Evolutionary conservation across 2,888 invertebrate species (phyloP), one percentile per base, ranked within the genome.

Genomic region (Tupiocoris notatus): DNA sequence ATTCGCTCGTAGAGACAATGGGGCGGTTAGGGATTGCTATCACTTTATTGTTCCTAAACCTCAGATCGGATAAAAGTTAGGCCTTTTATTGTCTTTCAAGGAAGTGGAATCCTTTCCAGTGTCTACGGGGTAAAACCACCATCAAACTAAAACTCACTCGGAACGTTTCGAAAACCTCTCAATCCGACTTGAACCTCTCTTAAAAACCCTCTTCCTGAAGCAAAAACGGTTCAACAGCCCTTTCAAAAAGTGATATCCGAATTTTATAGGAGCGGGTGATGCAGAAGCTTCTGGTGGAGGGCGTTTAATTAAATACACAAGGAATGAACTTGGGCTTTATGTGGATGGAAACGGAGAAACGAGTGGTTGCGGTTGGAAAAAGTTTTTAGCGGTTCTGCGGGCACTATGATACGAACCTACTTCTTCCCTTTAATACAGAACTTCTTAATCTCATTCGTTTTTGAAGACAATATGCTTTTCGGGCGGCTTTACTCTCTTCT

Each of bases 361-460:
- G 56, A 56, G n/a, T 17, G 68, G 68, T 7, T 21, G 58, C 17
- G 63, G 63, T 63, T 68, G 56, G 68, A 58, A 24, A 68, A 67
- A 68, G n/a, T 68, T 68, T 58, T 23, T 2, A 17, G 68, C 39
- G 66, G 18, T 58, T 68, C 24, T 58, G 57, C 58, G 68, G 68
- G 58, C 24, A 67, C 67, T 56, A 20, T 56, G 67, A 56, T 21
- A 20, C 67, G 2, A 21, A 56, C 16, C 67, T n/a, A n/a, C 67
- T 23, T 18, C 22, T 58, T 16, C 39, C 12, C 39, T 39, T 39
- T 39, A 7, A 39, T 23, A 0, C n/a, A 1, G 58, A 68, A 68
- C 68, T 68, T 68, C 68, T 58, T 68, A 68, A 68, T 68, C 68
- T 68, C 68, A 58, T 58, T 68, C 68, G 68, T 68, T 68, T 68